These are phyloP conservation scores for Dipodomys stephensi DNA, from an alignment of 2,113 vertebrate species.

Conservation along the genomic window DNA sequence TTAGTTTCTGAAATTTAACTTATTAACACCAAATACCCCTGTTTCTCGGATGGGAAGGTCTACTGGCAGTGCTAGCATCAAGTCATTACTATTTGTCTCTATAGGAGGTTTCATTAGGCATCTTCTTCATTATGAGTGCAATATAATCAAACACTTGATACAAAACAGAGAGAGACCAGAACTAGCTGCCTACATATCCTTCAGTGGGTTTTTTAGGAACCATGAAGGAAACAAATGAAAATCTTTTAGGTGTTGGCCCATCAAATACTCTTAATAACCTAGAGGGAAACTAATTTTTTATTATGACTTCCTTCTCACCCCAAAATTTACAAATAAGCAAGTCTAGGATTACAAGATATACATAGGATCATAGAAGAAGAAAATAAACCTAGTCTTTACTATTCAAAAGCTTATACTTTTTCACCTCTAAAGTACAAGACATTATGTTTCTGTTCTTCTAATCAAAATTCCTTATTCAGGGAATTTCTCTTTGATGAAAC, in stretches of 20 bases:
- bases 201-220: constrained; percentile 34
- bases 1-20: constrained; percentile 83
- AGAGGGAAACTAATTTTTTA: not conserved
- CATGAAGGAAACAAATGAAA: constrained; percentile 42
- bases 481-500: constrained; percentile 17
- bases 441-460: constrained; percentile 30
- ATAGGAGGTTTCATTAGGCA: constrained; percentile 78
- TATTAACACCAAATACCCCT: constrained; percentile 78
- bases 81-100: constrained; percentile 78
- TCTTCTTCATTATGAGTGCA: constrained; percentile 76
- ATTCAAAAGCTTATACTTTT: not conserved
- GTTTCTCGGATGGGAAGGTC: constrained; percentile 78
- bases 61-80: constrained; percentile 69
- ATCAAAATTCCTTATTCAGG: constrained; percentile 46
- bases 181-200: constrained; percentile 48
- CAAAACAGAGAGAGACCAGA: constrained; percentile 50
- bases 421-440: not conserved
- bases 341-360: not conserved
- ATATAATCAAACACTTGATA: constrained; percentile 71
- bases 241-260: not conserved
- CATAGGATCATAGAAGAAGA: constrained; percentile 10
- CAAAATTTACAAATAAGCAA: constrained; percentile 25
- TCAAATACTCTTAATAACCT: not conserved
- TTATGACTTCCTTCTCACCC: not conserved
- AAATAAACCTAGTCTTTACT: constrained; percentile 27